Conservation (phyloP, 2,113 vertebrate species). For the Myiagra hebetior region DNA sequence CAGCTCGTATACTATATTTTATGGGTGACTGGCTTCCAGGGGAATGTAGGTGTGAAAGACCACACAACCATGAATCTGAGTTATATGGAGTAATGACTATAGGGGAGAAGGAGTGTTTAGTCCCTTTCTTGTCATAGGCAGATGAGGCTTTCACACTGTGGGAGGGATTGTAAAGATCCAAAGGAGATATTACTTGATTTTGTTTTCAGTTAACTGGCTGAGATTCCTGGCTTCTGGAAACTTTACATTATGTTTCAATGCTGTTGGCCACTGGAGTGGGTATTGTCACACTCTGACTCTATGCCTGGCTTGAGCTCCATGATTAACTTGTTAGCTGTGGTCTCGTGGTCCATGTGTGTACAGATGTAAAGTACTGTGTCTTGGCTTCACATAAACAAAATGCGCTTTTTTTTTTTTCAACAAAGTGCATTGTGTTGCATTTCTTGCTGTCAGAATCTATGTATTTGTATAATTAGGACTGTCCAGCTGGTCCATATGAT, state of each 20-base stretch:
- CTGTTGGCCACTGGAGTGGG: neutral
- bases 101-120: neutral
- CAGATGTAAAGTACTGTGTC: neutral
- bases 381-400: neutral
- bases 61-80: conserved; percentile 23
- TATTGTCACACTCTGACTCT: neutral
- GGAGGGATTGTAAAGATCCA: neutral
- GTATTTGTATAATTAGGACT: neutral
- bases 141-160: neutral
- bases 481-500: neutral
- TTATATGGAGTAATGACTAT: neutral
- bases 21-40: conserved; percentile 30
- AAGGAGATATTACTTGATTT: neutral
- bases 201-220: neutral
- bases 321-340: neutral
- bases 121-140: neutral
- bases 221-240: neutral
- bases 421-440: neutral
- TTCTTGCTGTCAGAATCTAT: neutral
- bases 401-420: neutral
- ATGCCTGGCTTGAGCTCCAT: neutral
- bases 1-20: conserved; percentile 30
- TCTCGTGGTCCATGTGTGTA: neutral
- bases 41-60: conserved; percentile 48
- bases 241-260: neutral